These are phyloP conservation scores for Aurelia aurita complex sp. Pacific DNA, from an alignment of 30 jellyfish, hydroid and myxozoan species.

Conservation along the genomic window DNA sequence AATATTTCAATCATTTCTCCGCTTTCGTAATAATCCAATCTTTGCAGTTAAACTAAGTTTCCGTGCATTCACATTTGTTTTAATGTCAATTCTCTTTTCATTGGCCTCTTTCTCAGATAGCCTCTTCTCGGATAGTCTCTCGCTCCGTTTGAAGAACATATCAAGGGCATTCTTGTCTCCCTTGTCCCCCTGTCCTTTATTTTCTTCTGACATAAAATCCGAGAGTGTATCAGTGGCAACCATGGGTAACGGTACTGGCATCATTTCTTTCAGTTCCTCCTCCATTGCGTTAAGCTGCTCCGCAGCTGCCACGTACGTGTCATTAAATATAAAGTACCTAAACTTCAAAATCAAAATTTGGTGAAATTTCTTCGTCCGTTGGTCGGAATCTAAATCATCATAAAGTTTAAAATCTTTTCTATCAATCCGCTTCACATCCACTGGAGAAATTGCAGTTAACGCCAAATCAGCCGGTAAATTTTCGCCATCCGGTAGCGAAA, in stretches of 20 bases:
- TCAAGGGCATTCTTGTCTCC: conserved; percentile 44
- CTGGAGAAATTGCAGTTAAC: conserved; percentile 93
- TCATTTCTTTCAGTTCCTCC: conserved; percentile 84
- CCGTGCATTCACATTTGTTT: neutral
- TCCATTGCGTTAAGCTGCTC: conserved; percentile 81
- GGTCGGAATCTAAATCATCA: conserved; percentile 47
- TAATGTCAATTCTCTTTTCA: neutral
- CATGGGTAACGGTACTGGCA: conserved; percentile 72
- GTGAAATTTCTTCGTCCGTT: conserved; percentile 48
- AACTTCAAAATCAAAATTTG: conserved; percentile 71
- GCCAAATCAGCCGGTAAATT: conserved; percentile 90
- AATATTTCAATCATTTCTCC: neutral
- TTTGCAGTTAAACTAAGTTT: too few relatives aligned
- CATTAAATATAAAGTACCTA: conserved; percentile 83
- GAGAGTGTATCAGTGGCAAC: conserved; percentile 16
- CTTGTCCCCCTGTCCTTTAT: neutral
- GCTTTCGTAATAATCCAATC: neutral
- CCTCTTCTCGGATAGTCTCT: conserved; percentile 55
- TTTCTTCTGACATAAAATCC: conserved; percentile 17
- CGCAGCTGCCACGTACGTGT: conserved; percentile 97
- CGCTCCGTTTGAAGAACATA: conserved; percentile 75
- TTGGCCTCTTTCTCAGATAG: neutral
- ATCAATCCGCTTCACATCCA: conserved; percentile 53
- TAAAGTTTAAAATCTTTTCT: conserved; percentile 21
- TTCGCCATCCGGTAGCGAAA: conserved; percentile 94